These are phyloP conservation scores for Octopus bimaculoides DNA, from an alignment of 1,140 invertebrate species.

Conservation along the genomic window DNA sequence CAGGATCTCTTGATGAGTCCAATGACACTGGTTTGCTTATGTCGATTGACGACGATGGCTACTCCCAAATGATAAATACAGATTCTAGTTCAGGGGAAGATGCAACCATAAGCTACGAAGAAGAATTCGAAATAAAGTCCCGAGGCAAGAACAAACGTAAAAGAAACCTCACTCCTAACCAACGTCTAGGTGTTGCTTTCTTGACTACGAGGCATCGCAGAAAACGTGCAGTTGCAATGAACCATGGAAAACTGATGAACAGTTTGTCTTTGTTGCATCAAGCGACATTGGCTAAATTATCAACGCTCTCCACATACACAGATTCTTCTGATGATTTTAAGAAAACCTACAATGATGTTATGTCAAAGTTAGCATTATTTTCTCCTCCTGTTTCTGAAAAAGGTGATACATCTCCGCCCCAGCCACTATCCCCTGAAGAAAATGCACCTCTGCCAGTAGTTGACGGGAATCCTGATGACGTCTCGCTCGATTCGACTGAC, in stretches of 20 bases:
- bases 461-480: slow-evolving; percentile 3
- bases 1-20: background rate
- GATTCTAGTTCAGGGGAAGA: background rate
- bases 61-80: background rate
- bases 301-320: slow-evolving; percentile 21
- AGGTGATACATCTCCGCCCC: slow-evolving; percentile 39
- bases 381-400: slow-evolving; percentile 43
- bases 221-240: slow-evolving; percentile 17
- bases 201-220: slow-evolving; percentile 27
- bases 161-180: slow-evolving; percentile 27
- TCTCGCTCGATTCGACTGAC: background rate
- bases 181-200: slow-evolving; percentile 38
- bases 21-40: background rate
- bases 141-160: slow-evolving; percentile 24
- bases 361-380: slow-evolving; percentile 43
- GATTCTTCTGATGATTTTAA: slow-evolving; percentile 37
- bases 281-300: slow-evolving; percentile 48
- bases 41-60: background rate
- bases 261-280: slow-evolving; percentile 47
- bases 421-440: slow-evolving; percentile 42
- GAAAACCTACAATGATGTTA: slow-evolving; percentile 35
- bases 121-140: slow-evolving; percentile 8
- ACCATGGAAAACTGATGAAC: slow-evolving; percentile 36
- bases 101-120: background rate
- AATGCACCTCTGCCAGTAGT: slow-evolving; percentile 10